Evolutionary conservation across 2,888 invertebrate species (phyloP), one percentile per base, ranked within the genome.

Genomic region (Drosophila imparisetae): DNA sequence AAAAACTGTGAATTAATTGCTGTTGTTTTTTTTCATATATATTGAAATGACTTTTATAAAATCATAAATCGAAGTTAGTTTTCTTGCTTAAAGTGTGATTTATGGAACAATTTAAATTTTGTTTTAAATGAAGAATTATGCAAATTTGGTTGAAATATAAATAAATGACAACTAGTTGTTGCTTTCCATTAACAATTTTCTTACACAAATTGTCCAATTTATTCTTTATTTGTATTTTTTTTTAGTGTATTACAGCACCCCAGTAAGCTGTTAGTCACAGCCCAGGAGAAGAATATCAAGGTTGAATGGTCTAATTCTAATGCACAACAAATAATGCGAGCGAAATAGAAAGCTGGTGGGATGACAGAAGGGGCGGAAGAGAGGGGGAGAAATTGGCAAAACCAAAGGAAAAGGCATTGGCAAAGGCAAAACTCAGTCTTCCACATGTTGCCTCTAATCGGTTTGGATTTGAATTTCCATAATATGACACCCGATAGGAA

Each of bases 391-490:
- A 38, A 24, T 21, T 36, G 38, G 42, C 8, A 57, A 30, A 34
- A 18, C 27, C 15, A 34, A 34, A 29, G n/a, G 62, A 34, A 53
- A 32, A 13, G 13, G 42, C 40, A 40, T n/a, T 40, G 21, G 24
- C 45, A 45, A 21, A 8, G 53, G 42, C 38, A 45, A 72, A 75
- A 70, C 67, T 72, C 75, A 78, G 79, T 79, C 74, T 75, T 82
- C 72, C 88, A 86, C 86, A 88, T 88, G 83, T 81, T 83, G 83
- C 81, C 73, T 80, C 78, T 85, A 88, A 90, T 89, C 86, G 86
- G 72, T 82, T 75, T 74, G 78, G 82, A 88, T 83, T 78, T 75
- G 88, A 83, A 89, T 89, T 89, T 89, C 90, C 90, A 90, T 90
- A 90, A 88, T 77, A 85, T 71, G 80, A 83, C 82, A 85, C 81